These are phyloP conservation scores for Hippoglossus hippoglossus DNA, from an alignment of 2,797 vertebrate genomes.

Conservation along the genomic window DNA sequence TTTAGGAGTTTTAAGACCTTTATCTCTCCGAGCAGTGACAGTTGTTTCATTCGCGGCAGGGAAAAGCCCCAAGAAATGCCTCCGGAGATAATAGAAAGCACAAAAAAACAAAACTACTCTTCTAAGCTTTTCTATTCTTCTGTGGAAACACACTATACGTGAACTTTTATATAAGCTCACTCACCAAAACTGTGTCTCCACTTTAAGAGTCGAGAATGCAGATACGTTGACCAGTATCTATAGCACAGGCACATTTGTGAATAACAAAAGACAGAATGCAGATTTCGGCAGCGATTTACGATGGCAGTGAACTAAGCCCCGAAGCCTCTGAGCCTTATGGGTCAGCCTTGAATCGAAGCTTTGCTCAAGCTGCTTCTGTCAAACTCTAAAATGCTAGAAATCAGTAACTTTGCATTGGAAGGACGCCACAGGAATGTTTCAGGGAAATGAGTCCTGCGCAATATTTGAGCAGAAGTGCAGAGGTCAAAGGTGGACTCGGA, in stretches of 20 bases:
- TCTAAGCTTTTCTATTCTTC: not conserved
- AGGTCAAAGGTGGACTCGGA: too few relatives aligned
- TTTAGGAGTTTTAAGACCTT: constrained; percentile 22
- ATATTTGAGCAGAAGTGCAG: too few relatives aligned
- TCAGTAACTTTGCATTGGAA: too few relatives aligned
- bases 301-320: constrained; percentile 21
- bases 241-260: not conserved
- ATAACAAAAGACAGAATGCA: constrained; percentile 16
- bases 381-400: too few relatives aligned
- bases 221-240: too few relatives aligned
- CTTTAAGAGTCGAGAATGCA: too few relatives aligned
- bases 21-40: constrained; percentile 18
- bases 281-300: constrained; percentile 31
- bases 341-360: constrained; percentile 18
- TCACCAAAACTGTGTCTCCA: not conserved
- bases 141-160: not conserved
- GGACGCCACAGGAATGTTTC: too few relatives aligned
- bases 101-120: not conserved
- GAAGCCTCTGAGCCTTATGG: constrained; percentile 6
- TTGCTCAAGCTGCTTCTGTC: not conserved
- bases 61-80: constrained; percentile 6
- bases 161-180: not conserved
- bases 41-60: constrained; percentile 14
- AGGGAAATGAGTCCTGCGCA: too few relatives aligned
- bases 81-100: not conserved